Conservation (phyloP, 2,113 vertebrate species). For the Nesogale talazaci region DNA sequence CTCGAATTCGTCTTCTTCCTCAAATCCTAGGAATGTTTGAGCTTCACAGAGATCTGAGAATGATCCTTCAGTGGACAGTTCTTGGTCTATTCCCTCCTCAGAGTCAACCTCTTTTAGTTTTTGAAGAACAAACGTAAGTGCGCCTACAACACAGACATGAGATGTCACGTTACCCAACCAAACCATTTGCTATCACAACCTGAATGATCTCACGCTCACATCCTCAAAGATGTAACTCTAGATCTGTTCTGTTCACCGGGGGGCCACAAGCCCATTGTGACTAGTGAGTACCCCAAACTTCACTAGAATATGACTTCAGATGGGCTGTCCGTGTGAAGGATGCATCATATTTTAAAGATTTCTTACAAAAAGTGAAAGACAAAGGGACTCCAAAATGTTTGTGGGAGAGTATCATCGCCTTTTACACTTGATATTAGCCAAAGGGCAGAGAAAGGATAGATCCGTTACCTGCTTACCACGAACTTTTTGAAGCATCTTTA, state of each 20-base stretch:
- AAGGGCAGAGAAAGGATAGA: too few species aligned
- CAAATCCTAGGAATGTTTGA: too few species aligned
- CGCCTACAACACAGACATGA: slow-evolving; percentile 51
- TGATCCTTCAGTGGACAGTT: background rate
- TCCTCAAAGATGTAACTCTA: background rate
- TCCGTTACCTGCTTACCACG: too few species aligned
- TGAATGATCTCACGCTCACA: too few species aligned
- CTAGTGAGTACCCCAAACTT: too few species aligned
- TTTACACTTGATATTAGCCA: too few species aligned
- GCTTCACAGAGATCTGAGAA: background rate
- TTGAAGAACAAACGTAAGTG: slow-evolving; percentile 59
- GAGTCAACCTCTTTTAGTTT: background rate
- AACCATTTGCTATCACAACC: background rate
- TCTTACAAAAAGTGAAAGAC: background rate
- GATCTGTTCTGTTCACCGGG: background rate
- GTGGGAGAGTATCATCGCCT: too few species aligned
- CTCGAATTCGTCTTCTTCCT: too few species aligned
- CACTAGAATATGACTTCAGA: background rate
- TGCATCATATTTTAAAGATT: background rate
- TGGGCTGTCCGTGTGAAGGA: background rate
- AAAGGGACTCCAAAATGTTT: too few species aligned
- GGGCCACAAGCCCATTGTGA: too few species aligned
- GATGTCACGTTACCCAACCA: background rate
- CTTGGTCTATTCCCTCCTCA: background rate
- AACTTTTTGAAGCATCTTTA: too few species aligned